phyloP scores from a whole-genome alignment of 2,113 vertebrate genomes.

The Melanostigma gelatinosum region DNA sequence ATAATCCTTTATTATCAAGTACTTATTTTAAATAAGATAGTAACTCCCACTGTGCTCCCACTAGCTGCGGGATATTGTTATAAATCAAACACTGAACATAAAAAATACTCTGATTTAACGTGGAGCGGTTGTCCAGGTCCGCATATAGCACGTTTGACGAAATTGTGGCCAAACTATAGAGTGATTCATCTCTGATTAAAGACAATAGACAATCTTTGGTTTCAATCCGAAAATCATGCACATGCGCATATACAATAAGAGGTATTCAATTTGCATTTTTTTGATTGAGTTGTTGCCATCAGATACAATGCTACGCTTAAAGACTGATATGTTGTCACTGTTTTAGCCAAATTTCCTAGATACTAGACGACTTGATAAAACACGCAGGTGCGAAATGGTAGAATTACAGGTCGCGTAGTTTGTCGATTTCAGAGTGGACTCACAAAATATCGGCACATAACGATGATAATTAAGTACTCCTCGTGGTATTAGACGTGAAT shows the following conservation, averaged over 20 bases:
- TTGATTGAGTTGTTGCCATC: neutral
- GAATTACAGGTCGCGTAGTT: too few species aligned
- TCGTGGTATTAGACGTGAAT: neutral
- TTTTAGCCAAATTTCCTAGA: too few species aligned
- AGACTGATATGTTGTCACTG: neutral
- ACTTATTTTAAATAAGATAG: neutral
- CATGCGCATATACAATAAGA: neutral
- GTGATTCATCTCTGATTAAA: neutral
- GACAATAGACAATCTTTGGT: slow-evolving; percentile 26
- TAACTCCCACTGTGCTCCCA: neutral
- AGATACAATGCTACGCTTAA: neutral
- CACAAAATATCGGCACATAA: neutral
- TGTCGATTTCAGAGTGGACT: neutral
- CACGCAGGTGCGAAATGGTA: neutral
- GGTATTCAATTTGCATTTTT: too few species aligned
- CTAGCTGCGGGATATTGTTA: too few species aligned
- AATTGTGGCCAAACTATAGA: too few species aligned
- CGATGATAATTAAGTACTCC: accelerated
- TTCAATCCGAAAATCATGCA: neutral
- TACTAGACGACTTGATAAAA: neutral
- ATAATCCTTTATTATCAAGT: too few species aligned
- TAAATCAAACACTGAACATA: too few species aligned
- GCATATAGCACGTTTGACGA: too few species aligned
- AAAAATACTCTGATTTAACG: neutral
- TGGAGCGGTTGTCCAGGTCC: neutral